Base-by-base conservation (phyloP, 2,888 invertebrate genomes). In the Euzetes globulus region DNA sequence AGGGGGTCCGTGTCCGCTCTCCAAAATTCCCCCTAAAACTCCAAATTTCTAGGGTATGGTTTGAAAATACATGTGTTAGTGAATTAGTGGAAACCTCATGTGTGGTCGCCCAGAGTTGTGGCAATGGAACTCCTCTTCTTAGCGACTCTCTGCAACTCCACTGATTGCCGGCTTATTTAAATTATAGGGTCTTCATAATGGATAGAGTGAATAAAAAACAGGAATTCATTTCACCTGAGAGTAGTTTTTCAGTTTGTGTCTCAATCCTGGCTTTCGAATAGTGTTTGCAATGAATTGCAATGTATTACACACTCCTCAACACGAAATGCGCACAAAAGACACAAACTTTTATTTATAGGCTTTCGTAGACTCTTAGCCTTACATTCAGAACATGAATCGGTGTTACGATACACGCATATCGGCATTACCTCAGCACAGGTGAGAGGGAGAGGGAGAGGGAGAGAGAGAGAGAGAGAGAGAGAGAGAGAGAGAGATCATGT, bases 91-190 rank as follows among this genome's bases (percentile, higher is more conserved):
- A 70, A n/a, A 47, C 47, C 55, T 55, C 52, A 47, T 41, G 45
- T 41, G 41, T 41, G 71, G 45, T 33, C 33, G 33, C 19, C 50
- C 33, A 50, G 71, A 50, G 71, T 45, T 50, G 71, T 71, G 50
- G 71, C 71, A 55, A 19, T 71, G 71, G 71, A 71, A 55, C 71
- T 71, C 52, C 71, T 71, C 33, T 71, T 71, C 68, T 68, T 68
- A 68, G 68, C 68, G 37, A 37, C 68, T 68, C 41, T 19, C n/a
- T 45, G 45, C 22, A 68, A 45, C 22, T 68, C 22, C 22, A 68
- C 33, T 41, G 68, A 68, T 68, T 68, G 68, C 68, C 68, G 68
- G 68, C 68, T 68, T 68, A 68, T 68, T 68, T 68, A 68, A 68
- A 68, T 68, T 68, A 68, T 68, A 68, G 68, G 68, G 45, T 68